These are phyloP conservation scores for Candidula unifasciata DNA, from an alignment of 2,888 invertebrate genomes.

Conservation along the genomic window DNA sequence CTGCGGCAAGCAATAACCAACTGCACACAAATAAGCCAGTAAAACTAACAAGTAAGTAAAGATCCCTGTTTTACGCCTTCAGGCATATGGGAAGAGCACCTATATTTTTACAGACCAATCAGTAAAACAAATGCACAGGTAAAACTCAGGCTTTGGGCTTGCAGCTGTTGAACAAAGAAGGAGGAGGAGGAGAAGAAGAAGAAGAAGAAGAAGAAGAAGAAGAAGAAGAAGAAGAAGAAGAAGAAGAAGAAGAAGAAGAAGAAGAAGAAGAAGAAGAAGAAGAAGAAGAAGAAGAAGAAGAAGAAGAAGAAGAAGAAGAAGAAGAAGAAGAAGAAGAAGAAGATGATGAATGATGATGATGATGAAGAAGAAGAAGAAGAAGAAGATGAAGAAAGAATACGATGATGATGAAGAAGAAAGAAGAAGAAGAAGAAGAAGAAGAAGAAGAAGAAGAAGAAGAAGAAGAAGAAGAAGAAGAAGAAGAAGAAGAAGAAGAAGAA, in stretches of 20 bases:
- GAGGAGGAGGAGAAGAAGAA: too few species aligned
- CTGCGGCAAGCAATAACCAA: too few species aligned
- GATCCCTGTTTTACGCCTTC: too few species aligned
- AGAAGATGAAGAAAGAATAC: not conserved
- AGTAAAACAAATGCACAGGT: too few species aligned
- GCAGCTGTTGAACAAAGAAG: too few species aligned
- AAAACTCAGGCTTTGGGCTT: too few species aligned
- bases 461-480: not conserved
- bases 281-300: slow-evolving; percentile 7
- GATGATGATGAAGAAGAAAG: not conserved
- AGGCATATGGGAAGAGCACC: too few species aligned
- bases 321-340: slow-evolving; percentile 16
- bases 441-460: not conserved
- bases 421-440: slow-evolving; percentile 13
- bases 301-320: not conserved
- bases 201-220: not conserved
- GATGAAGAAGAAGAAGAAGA: slow-evolving; percentile 9
- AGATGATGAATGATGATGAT: not conserved
- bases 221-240: not conserved
- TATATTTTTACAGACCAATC: too few species aligned
- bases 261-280: not conserved
- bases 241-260: not conserved
- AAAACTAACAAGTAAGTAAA: too few species aligned
- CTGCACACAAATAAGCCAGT: too few species aligned
- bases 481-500: not conserved